Base-by-base conservation (phyloP, 2,113 vertebrate species). In the Sapayoa aenigma region DNA sequence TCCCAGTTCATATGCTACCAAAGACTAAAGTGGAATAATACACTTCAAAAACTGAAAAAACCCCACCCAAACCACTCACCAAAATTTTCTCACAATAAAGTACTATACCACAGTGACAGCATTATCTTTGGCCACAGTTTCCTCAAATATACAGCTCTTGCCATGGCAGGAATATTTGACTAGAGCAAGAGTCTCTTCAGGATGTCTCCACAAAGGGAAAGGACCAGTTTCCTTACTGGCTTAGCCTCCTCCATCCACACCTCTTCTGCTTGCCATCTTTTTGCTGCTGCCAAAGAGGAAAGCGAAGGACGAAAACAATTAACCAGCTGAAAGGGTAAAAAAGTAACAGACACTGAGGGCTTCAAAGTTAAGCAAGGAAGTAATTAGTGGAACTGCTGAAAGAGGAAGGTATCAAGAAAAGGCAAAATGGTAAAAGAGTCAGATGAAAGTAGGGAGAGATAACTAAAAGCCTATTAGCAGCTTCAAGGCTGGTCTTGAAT, bases 361-460 rank as follows among this genome's bases (percentile, higher is more conserved):
- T 92, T 94, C 77, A 81, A 91, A 96, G 93, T 76, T 80, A 95
- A 93, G 60, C 67, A 85, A 90, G 85, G 90, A 96, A 95, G 44
- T 89, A 76, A 95, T 94, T 74, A 94, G 92, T 58, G 33, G 35
- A 83, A 53, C 62, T 89, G 84, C 53, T 87, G 62, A 83, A 87
- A 52, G 46, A 79, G 28, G 50, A 92, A 59, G 14, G 30, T 65
- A 78, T 67, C 62, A 55, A 74, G 69, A 89, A 91, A 90, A 88
- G 33, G 58, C 50, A 92, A 75, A 79, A 79, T 73, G 24, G 52
- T 53, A 31, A 55, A 73, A 67, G 28, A 83, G 37, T 52, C 37
- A 78, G 49, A 93, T 46, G 44, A 79, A 93, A 93, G 14, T 14
- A 86, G 31, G 56, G 62, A 42, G 18, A 81, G 85, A 85, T 11